Evolutionary conservation across 30 jellyfish, hydroid and myxozoan genomes (phyloP), one percentile per base, ranked within the genome.

Genomic region (Aurelia coerulea): DNA sequence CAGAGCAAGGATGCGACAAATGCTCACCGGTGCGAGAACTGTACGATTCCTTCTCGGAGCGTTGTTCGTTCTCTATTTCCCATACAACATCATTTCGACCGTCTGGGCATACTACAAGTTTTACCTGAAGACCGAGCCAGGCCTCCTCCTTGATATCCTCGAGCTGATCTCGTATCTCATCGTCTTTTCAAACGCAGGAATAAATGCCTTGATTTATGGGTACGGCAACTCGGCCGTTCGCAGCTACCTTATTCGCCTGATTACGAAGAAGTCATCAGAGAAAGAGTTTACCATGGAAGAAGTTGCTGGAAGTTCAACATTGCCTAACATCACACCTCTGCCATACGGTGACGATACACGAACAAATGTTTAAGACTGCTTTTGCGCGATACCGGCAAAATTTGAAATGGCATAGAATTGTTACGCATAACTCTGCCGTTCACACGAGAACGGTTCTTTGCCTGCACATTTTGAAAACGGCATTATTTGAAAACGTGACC

Each of bases 71-170:
- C 62, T 76, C 32, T 76, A 15, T 19, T 11, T 60, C 15, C 87
- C 87, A 14, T 76, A 76, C 62, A 76, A 76, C 75, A 19, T 56
- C 73, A 51, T 49, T 16, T 76, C 87, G 10, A 49, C 56, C n/a
- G 15, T 56, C 34, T 76, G 87, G 87, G 41, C 87, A 8, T 76
- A 76, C 39, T 76, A 76, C 77, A 76, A 76, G 75, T 76, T 76
- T 50, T 23, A 76, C 46, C 11, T 7, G 76, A 56, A 32, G 63
- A 62, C 63, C 0, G 62, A 76, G 62, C 87, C 87, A 33, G 75
- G 87, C 32, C 37, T 76, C 39, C 41, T 35, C 1, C 62, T 76
- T 10, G 53, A 56, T 56, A 60, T 76, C 32, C n/a, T 76, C n/a
- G 75, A 53, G 62, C 34, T 34, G 60, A 31, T 56, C 2, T 54